Conservation (phyloP, 2,797 vertebrate species). For the Pseudopleuronectes americanus region DNA sequence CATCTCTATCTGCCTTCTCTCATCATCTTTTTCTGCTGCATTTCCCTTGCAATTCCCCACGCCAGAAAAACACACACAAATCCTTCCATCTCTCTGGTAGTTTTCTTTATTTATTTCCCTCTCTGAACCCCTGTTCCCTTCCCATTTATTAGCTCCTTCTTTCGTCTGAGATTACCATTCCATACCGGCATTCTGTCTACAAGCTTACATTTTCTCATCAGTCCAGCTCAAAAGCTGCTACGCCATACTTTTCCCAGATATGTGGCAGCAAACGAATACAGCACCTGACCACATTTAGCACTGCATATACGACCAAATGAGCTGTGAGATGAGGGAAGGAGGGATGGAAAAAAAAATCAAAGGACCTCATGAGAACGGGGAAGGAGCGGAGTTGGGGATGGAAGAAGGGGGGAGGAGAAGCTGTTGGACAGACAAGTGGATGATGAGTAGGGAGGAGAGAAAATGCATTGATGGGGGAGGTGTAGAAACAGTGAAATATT, state of each 20-base stretch:
- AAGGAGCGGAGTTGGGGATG: neutral
- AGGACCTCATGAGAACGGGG: constrained; percentile 11
- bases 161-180: neutral
- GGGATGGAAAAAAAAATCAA: neutral
- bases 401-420: neutral
- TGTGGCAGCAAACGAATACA: constrained; percentile 17
- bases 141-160: neutral
- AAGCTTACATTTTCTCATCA: constrained; percentile 5
- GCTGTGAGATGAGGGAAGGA: constrained; percentile 15
- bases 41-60: neutral
- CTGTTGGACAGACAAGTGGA: neutral
- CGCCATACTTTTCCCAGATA: neutral
- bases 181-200: neutral
- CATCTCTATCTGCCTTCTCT: constrained; percentile 20
- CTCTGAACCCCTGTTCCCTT: neutral
- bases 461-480: neutral
- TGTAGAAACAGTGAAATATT: constrained; percentile 4
- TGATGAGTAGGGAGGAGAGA: neutral
- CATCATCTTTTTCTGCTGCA: constrained; percentile 7
- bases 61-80: constrained; percentile 25
- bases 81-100: constrained; percentile 5
- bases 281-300: constrained; percentile 39
- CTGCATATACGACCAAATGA: constrained; percentile 7
- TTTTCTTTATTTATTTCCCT: constrained; percentile 4
- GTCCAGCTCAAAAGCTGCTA: constrained; percentile 4